Conservation (phyloP, 2,113 vertebrate species). For the Lynx canadensis region DNA sequence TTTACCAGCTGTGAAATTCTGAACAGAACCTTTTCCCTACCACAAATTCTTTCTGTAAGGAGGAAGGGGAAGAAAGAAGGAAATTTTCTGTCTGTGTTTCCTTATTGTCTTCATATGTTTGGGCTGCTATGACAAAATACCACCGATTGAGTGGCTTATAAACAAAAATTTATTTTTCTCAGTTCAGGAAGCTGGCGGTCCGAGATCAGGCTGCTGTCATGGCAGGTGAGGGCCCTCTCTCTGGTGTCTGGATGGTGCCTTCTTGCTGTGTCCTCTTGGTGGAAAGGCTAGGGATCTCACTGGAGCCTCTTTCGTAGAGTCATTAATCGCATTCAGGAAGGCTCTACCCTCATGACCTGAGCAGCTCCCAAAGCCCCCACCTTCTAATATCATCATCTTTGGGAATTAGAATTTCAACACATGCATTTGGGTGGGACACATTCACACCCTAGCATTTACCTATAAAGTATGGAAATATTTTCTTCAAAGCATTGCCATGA, state of each 20-base stretch:
- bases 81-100: neutral
- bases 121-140: neutral
- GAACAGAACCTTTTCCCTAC: neutral
- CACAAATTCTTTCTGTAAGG: neutral
- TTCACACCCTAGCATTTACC: neutral
- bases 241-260: neutral
- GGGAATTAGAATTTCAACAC: neutral
- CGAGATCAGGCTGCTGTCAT: neutral
- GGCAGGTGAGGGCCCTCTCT: neutral
- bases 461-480: neutral
- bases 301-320: neutral
- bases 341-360: neutral
- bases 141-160: neutral
- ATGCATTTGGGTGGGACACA: neutral
- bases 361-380: neutral
- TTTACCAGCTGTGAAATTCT: neutral
- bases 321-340: neutral
- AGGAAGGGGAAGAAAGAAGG: neutral
- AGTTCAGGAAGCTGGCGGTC: neutral
- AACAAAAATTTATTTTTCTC: neutral
- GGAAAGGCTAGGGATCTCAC: neutral
- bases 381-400: neutral
- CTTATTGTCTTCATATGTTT: neutral
- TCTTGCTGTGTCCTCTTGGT: neutral
- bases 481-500: neutral